Base-by-base conservation (phyloP, 2,797 vertebrate species). In the Xenopus petersii region DNA sequence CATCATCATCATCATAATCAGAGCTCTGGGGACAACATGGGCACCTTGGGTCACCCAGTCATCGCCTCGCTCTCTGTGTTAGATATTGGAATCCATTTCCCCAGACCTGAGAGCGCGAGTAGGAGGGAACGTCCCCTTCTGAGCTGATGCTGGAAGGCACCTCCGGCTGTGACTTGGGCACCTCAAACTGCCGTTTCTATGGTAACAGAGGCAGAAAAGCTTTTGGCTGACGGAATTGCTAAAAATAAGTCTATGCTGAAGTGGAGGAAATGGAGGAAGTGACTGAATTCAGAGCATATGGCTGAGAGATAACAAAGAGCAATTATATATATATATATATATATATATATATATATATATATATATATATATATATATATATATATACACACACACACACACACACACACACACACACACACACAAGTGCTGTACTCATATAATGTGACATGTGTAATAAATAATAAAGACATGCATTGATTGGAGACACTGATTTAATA, bases 191-290 rank as follows among this genome's bases (percentile, higher is more conserved):
- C 55, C 26, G 66, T 78, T 68, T 73, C 71, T 65, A 78, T 78
- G 76, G 76, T 42, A 78, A 73, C 71, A 69, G 36, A 74, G 68
- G n/a, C 76, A 74, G 71, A 74, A 67, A 73, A 72, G 65, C 42
- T 65, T 51, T 24, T 46, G 59, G 60, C 71, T 74, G 70, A 73
- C 69, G 60, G 71, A 77, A 67, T 60, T 51, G 24, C 65, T 74
- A 74, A 78, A 74, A 78, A 78, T 73, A 78, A 78, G 71, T 64
- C 66, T 74, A 65, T 42, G 59, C 68, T 61, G 24, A 74, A 58
- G 64, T 51, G 48, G 63, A 65, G 66, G 51, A 69, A 68, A 58
- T 59, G 21, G 63, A 65, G 26, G 26, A 2, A 30, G 26, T 30
- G 26, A 30, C 26, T 4, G 26, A 30, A 4, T 30, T 30, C 26